phyloP scores from a whole-genome alignment of 2,797 vertebrate species.

The Bufotes viridis region DNA sequence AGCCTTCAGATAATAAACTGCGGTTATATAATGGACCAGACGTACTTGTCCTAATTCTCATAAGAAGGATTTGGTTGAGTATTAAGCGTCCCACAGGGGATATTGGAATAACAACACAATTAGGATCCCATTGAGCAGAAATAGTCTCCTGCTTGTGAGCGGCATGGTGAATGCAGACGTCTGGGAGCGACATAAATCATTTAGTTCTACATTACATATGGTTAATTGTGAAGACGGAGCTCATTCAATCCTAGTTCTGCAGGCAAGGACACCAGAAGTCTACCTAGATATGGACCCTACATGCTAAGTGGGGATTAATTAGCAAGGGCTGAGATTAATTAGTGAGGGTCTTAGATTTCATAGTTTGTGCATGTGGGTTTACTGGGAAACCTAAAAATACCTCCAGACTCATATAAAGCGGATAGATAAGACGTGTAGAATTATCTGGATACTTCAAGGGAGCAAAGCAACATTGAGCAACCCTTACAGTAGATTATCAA shows the following conservation, averaged over 20 bases:
- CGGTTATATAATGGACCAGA: conserved; percentile 26
- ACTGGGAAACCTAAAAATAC: conserved; percentile 5
- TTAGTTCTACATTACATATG: conserved; percentile 21
- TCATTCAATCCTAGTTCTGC: conserved; percentile 15
- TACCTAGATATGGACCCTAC: not conserved
- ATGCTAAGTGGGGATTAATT: not conserved
- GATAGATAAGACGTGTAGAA: not conserved
- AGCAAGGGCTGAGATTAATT: conserved; percentile 7
- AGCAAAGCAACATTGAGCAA: no score
- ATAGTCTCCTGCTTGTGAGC: conserved; percentile 23
- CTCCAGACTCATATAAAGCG: not conserved
- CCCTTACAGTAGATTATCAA: no score
- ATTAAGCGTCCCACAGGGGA: conserved; percentile 50
- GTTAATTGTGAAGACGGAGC: conserved; percentile 14
- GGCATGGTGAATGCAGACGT: not conserved
- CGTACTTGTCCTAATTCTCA: conserved; percentile 46
- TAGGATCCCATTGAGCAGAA: conserved; percentile 48
- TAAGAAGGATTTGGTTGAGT: conserved; percentile 43
- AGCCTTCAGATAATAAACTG: conserved; percentile 9
- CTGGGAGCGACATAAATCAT: conserved; percentile 32
- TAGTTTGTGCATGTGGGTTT: conserved; percentile 21
- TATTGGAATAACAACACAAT: conserved; percentile 49
- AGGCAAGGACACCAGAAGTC: not conserved
- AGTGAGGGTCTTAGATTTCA: not conserved
- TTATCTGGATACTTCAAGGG: not conserved